Evolutionary conservation across 2,888 invertebrate genomes (phyloP), one percentile per base, ranked within the genome.

Genomic region (Dioctria rufipes): DNA sequence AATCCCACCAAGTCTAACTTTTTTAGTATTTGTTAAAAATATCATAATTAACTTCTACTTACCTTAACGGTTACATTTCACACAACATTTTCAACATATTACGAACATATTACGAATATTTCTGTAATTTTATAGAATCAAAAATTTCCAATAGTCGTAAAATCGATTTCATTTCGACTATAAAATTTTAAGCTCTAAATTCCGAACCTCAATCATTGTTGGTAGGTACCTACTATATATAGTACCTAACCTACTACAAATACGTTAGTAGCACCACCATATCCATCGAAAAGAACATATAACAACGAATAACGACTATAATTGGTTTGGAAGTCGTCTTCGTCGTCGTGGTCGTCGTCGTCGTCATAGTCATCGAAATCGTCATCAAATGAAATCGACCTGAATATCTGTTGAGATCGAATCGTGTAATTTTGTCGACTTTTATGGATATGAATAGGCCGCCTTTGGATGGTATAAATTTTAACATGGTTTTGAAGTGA

Each of bases 171-270:
- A 51, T 49, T n/a, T 5, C n/a, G 39, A n/a, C 40, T 25, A 46
- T 69, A 69, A 69, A 69, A 54, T 5, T 49, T 69, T 49, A 69
- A 54, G 69, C 39, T 51, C 51, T 69, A 51, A 69, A 67, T 69
- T 49, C 6, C 37, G 37, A 69, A 11, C 69, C 51, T 51, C 25
- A 69, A 51, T 49, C 69, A 69, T 69, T 25, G 25, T 25, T 1
- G 25, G 25, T 25, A 25, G 25, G 25, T 25, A 25, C 25, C 25
- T 25, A 25, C 25, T 25, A 25, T 25, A 25, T 25, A 25, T 25
- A 1, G 25, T 25, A 25, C 25, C 25, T 25, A 25, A 25, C 25
- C 25, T 25, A 25, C 25, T 25, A 25, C 25, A 25, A 1, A 25
- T 2, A 69, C 37, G 69, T 25, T 51, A 37, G 51, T 39, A 39